These are phyloP conservation scores for Trissolcus brochymenae DNA, from an alignment of 2,888 invertebrate genomes.

Conservation along the genomic window DNA sequence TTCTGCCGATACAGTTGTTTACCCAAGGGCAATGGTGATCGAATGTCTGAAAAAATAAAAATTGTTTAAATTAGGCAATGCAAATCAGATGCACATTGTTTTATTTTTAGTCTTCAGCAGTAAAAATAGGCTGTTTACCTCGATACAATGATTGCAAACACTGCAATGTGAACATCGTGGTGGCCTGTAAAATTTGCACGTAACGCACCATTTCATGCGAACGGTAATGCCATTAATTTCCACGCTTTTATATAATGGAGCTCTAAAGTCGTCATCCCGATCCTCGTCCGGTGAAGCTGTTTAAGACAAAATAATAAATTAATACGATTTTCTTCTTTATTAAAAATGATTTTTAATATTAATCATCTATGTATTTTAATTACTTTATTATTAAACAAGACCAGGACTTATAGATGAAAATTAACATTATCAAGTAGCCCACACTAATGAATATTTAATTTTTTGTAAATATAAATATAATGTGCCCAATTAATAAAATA, in stretches of 20 bases:
- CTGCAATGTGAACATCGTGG: slow-evolving; percentile 99
- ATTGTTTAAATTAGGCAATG: slow-evolving; percentile 19
- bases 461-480: background rate
- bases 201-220: slow-evolving; percentile 99
- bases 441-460: background rate
- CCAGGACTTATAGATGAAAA: background rate
- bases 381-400: no score
- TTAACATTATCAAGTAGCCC: no score
- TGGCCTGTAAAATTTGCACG: slow-evolving; percentile 99
- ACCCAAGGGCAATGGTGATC: slow-evolving; percentile 99
- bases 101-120: background rate
- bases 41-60: slow-evolving; percentile 88
- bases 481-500: background rate
- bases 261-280: slow-evolving; percentile 96
- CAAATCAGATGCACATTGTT: background rate
- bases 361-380: background rate
- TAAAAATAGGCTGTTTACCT: slow-evolving; percentile 79
- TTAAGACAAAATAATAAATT: slow-evolving; percentile 53
- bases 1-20: slow-evolving; percentile 96
- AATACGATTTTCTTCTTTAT: background rate
- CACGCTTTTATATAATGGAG: slow-evolving; percentile 96
- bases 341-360: background rate
- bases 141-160: slow-evolving; percentile 99
- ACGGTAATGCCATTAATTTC: slow-evolving; percentile 99
- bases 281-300: slow-evolving; percentile 97